Conservation (phyloP, 2,113 vertebrate species). For the Fregata magnificens region DNA sequence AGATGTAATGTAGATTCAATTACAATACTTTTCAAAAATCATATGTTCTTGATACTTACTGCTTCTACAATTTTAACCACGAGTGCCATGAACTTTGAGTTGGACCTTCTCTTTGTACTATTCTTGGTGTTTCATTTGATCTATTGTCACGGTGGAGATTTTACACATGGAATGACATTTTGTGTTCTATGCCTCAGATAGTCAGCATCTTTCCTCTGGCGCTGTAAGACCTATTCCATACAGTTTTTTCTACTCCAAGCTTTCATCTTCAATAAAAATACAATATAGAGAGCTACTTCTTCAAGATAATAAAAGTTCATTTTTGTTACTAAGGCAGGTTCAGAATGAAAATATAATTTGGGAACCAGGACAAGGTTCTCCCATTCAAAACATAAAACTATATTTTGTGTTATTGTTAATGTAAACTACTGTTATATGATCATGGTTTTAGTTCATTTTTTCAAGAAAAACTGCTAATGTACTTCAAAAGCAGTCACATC, state of each 20-base stretch:
- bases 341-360: background rate
- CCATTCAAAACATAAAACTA: background rate
- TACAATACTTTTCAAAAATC: background rate
- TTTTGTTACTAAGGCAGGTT: background rate
- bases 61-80: background rate
- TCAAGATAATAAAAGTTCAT: background rate
- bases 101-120: background rate
- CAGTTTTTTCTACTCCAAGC: background rate
- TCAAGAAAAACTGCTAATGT: background rate
- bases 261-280: background rate
- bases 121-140: background rate
- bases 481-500: background rate
- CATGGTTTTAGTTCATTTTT: background rate
- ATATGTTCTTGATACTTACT: background rate
- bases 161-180: background rate
- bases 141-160: background rate
- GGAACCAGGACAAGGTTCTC: background rate
- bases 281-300: background rate
- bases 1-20: background rate
- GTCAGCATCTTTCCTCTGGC: background rate
- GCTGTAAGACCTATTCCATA: background rate
- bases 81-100: background rate
- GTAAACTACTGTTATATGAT: background rate
- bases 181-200: background rate
- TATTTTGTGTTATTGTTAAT: background rate